Evolutionary conservation across 1,140 invertebrate species (phyloP).

Genomic region (Cotesia chilonis): DNA sequence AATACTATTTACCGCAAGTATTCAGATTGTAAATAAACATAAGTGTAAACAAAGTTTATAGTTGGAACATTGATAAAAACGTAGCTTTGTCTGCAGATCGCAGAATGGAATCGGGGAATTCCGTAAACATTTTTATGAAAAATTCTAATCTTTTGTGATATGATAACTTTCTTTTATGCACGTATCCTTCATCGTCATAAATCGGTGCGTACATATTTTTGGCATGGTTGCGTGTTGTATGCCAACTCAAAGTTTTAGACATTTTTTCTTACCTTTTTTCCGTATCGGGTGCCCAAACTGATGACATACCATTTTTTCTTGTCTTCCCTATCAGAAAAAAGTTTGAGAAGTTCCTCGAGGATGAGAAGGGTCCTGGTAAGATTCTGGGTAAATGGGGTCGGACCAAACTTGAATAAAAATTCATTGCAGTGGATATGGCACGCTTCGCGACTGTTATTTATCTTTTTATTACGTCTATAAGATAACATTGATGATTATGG

Average conservation of each 20-base stretch:
- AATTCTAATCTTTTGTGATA: conserved; percentile 8
- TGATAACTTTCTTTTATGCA: not conserved
- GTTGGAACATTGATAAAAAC: conserved; percentile 47
- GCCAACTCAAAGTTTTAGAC: not conserved
- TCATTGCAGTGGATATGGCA: conserved; percentile 31
- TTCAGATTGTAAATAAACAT: too few species aligned
- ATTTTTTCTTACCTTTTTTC: conserved; percentile 2
- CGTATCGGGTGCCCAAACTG: conserved; percentile 29
- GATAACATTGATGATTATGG: conserved; percentile 5
- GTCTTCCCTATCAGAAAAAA: conserved; percentile 28
- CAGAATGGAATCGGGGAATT: not conserved
- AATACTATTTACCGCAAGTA: too few species aligned
- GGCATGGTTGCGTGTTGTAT: not conserved
- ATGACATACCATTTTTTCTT: conserved; percentile 34
- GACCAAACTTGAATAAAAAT: conserved; percentile 25
- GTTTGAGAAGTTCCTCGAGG: conserved; percentile 12
- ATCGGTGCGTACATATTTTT: not conserved
- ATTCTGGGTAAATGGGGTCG: conserved; percentile 13
- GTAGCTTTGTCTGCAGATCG: conserved; percentile 41
- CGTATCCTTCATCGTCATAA: conserved; percentile 8
- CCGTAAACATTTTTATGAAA: conserved; percentile 45
- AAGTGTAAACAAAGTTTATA: conserved; percentile 4
- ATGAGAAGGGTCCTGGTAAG: conserved; percentile 1
- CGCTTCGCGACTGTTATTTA: conserved; percentile 15
- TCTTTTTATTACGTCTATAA: conserved; percentile 21